Evolutionary conservation across 2,113 vertebrate species (phyloP).

Genomic region (Tauraco erythrolophus): DNA sequence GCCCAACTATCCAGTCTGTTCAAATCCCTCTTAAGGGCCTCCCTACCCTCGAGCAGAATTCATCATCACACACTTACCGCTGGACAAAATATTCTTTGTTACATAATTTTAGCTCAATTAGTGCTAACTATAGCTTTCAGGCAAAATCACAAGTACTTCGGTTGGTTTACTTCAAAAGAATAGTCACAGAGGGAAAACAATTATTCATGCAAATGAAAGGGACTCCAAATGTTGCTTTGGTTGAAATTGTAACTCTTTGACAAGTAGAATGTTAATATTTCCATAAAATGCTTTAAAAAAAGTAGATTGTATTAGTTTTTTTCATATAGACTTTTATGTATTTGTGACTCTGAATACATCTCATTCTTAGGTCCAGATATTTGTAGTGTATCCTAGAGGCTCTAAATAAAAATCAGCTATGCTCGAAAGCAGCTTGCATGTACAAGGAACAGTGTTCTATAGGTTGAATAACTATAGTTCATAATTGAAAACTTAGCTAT

Average conservation of each 20-base stretch:
- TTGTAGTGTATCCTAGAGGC: not conserved
- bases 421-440: not conserved
- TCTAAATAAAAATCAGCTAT: not conserved
- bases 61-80: not conserved
- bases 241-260: not conserved
- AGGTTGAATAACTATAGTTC: not conserved
- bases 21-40: no score
- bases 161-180: not conserved
- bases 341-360: not conserved
- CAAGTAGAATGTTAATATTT: not conserved
- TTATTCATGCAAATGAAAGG: not conserved
- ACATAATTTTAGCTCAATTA: not conserved
- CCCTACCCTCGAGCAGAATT: no score
- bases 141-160: not conserved
- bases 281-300: not conserved
- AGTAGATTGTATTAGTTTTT: not conserved
- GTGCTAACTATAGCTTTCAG: not conserved
- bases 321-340: not conserved
- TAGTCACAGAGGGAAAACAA: not conserved
- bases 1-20: no score
- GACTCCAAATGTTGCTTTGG: not conserved
- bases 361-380: not conserved
- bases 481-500: not conserved
- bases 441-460: not conserved
- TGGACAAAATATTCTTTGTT: not conserved